Conservation (phyloP, 92 coral and sea anemone species). For the Parazoanthus atlanticus region DNA sequence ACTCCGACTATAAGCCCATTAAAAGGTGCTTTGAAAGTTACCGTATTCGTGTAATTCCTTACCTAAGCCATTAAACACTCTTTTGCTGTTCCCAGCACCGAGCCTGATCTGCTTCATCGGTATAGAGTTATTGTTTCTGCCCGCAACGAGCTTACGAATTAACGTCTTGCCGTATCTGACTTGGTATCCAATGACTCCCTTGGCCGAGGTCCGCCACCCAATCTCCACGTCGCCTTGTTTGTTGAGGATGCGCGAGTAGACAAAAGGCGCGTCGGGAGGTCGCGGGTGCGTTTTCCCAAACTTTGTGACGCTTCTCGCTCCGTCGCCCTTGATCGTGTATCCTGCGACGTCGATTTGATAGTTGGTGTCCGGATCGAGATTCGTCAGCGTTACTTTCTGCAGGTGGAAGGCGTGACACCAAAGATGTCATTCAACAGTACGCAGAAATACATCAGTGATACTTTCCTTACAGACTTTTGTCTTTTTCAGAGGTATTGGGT, state of each 20-base stretch:
- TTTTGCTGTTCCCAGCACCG: conserved; percentile 39
- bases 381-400: conserved; percentile 64
- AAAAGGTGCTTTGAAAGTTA: background rate
- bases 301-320: conserved; percentile 67
- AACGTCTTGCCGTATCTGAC: conserved; percentile 73
- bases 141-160: conserved; percentile 52
- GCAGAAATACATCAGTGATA: background rate
- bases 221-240: conserved; percentile 54
- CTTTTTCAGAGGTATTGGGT: too few relatives aligned
- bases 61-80: conserved; percentile 66
- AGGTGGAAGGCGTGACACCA: background rate
- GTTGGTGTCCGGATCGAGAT: conserved; percentile 81
- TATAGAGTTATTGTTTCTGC: conserved; percentile 52
- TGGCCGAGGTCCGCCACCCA: conserved; percentile 76
- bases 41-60: background rate
- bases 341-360: conserved; percentile 85
- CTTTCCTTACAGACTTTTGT: background rate
- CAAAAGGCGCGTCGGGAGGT: conserved; percentile 71
- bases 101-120: conserved; percentile 74
- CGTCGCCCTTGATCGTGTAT: conserved; percentile 88
- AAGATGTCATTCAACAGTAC: background rate
- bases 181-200: conserved; percentile 60
- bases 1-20: background rate
- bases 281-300: conserved; percentile 71
- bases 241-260: conserved; percentile 34